Base-by-base conservation (phyloP, 1,140 invertebrate genomes). In the Colletes gigas region DNA sequence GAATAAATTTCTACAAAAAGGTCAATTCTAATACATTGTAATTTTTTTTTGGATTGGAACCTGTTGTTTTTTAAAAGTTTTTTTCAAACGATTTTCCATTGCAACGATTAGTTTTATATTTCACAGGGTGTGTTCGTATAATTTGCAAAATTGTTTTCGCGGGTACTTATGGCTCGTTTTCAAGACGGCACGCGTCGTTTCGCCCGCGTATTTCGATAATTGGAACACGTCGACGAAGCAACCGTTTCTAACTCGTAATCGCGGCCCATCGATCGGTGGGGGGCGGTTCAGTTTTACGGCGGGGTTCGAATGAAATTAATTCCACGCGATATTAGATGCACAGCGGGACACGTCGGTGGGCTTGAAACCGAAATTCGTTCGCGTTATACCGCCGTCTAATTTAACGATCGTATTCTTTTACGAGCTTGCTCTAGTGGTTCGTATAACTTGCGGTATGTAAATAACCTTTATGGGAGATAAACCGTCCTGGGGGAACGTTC, bases 381-480 rank as follows among this genome's bases (percentile, higher is more conserved):
- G 4, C 70, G 39, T 72, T 47, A 47, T 47, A 60, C 55, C 57
- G 15, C 39, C 55, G 10, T 47, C 19, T 54, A 59, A 72, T 72
- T 72, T 60, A 60, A 72, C 39, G 70, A 72, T 59, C 70, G 55
- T 72, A 72, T 72, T 72, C 70, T 72, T 72, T 60, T 72, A 72
- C 55, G 55, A 60, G 70, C 21, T 10, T 17, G 54, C 55, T 59
- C 41, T n/a, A n/a, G n/a, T 59, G 17, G 17, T 19, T 21, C 57
- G 57, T 59, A 59, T 59, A 59, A 59, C n/a, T 60, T 30, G 17
- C 41, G 70, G 41, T 72, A 72, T 72, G 55, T 72, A 72, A 72
- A 72, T 72, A 72, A 72, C 70, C 39, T 44, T 72, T 60, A 19
- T 3, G 57, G 57, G 57, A 59, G 19, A 59, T 19, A 59, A 8